Base-by-base conservation (phyloP, 92 coral and sea anemone species). In the Parazoanthus atlanticus region DNA sequence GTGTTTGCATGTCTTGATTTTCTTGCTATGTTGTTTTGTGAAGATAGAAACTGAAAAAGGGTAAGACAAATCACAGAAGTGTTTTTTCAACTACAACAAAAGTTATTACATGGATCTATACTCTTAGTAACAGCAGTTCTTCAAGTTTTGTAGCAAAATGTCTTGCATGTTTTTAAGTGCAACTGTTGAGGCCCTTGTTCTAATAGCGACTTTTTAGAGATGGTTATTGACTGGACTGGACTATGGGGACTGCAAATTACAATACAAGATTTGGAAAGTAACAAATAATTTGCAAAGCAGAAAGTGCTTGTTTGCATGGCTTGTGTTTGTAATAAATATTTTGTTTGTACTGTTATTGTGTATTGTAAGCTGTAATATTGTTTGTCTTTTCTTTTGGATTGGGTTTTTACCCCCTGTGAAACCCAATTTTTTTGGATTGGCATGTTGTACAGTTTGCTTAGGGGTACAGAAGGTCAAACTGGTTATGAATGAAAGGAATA, bases 391-490 rank as follows among this genome's bases (percentile, higher is more conserved):
- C 16, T 49, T 52, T 52, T 52, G 69, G 28, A 25, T 21, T 23
- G 69, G 28, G 26, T 61, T 61, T 61, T 61, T 12, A 13, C 10
- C 21, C 52, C 52, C 52, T 11, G 15, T 8, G 52, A 46, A 46
- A 5, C 23, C 38, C 69, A 13, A 69, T 1, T 17, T 84, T 21
- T 17, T 81, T 33, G 8, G 49, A 29, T 67, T 84, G 6, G 33
- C 16, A 43, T 13, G 12, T 17, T 84, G 78, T 49, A 69, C 78
- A 41, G 79, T 84, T 49, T 69, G 36, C 87, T 15, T 84, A 30
- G 87, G 66, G 15, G 6, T 69, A 19, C 66, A 84, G 87, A 84
- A 84, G 87, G 87, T 74, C 87, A 71, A 71, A 74, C 87, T 84
- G 67, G 41, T 13, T 41, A 41, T 67, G 28, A 13, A 13, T 40